These are phyloP conservation scores for Ciconia boyciana DNA, from an alignment of 2,113 vertebrate species.

Conservation along the genomic window DNA sequence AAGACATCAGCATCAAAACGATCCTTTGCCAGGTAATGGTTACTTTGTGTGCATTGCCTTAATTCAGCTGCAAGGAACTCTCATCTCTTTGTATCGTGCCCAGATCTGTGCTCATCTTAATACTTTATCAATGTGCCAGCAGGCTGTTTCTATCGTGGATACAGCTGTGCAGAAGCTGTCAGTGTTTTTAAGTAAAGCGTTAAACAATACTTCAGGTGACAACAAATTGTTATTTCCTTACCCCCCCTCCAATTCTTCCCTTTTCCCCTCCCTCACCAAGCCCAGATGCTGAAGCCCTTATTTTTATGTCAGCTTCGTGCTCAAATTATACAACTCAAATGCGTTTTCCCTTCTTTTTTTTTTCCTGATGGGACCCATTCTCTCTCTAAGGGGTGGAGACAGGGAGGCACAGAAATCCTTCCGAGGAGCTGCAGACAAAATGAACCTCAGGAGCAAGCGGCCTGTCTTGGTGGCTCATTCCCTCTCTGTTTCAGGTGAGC, in stretches of 20 bases:
- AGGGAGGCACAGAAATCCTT: neutral
- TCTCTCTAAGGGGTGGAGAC: neutral
- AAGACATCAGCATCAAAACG: neutral
- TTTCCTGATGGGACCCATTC: neutral
- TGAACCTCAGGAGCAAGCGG: accelerated
- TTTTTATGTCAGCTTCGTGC: neutral
- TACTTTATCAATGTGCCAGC: constrained; percentile 47
- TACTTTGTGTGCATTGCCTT: neutral
- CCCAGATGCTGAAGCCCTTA: neutral
- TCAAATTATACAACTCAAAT: neutral
- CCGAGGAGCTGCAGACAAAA: neutral
- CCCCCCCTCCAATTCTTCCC: neutral
- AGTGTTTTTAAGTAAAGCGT: neutral
- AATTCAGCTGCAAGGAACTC: constrained; percentile 4
- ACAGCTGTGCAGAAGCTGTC: constrained; percentile 42
- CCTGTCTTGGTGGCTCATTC: neutral
- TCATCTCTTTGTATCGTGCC: neutral
- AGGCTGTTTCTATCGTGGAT: neutral
- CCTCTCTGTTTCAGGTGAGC: neutral
- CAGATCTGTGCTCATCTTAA: neutral
- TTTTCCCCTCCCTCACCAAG: neutral
- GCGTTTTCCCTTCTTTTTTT: neutral
- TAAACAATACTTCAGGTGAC: constrained; percentile 36
- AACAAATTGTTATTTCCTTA: neutral
- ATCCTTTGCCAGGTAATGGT: constrained; percentile 6